Conservation (phyloP, 2,888 invertebrate genomes). For the Agrypnus murinus region DNA sequence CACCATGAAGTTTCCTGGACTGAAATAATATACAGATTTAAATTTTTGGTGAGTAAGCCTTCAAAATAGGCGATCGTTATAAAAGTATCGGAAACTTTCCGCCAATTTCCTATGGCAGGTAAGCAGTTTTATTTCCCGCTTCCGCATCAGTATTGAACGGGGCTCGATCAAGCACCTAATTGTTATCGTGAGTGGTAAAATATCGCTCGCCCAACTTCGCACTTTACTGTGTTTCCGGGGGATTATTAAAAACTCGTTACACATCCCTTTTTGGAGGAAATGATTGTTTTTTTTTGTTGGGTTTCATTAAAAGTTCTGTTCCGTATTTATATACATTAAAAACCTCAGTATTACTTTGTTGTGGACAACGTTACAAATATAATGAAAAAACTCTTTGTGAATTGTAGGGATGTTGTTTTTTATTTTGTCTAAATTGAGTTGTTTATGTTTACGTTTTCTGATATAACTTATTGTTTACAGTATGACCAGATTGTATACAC, state of each 20-base stretch:
- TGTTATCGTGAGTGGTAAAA: slow-evolving; percentile 53
- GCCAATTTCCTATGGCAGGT: slow-evolving; percentile 49
- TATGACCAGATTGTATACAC: no score
- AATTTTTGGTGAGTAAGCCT: slow-evolving; percentile 25
- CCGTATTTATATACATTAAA: neutral
- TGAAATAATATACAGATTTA: neutral
- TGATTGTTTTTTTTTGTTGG: slow-evolving; percentile 43
- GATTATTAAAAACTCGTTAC: slow-evolving; percentile 55
- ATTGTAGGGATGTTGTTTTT: no score
- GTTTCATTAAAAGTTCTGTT: slow-evolving; percentile 52
- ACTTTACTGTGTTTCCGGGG: slow-evolving; percentile 48
- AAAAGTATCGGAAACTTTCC: slow-evolving; percentile 46
- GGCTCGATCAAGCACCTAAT: slow-evolving; percentile 52
- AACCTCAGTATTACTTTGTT: no score
- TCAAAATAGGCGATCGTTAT: slow-evolving; percentile 47
- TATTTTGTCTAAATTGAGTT: no score
- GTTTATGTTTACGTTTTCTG: no score
- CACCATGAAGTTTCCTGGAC: neutral
- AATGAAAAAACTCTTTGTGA: no score
- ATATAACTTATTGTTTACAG: no score
- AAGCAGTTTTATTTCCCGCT: slow-evolving; percentile 51
- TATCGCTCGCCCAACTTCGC: slow-evolving; percentile 48
- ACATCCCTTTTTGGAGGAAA: slow-evolving; percentile 41
- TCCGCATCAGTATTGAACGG: slow-evolving; percentile 49
- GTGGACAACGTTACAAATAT: no score